phyloP scores from a whole-genome alignment of 37 sponge, comb jelly and placozoan species.

The Petrosia ficiformis region DNA sequence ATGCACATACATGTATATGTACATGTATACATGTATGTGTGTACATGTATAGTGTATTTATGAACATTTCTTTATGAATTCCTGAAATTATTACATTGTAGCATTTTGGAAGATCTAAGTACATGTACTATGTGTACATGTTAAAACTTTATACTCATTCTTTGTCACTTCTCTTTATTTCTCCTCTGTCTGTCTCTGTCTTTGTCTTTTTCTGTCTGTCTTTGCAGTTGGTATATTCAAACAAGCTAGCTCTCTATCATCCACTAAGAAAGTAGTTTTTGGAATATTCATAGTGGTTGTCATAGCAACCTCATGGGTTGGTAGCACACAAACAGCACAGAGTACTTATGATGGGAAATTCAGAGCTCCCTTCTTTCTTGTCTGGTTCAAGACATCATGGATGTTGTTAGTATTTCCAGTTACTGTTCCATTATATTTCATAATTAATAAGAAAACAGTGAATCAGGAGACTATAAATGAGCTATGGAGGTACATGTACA shows the following conservation, averaged over 20 bases:
- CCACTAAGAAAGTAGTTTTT: slow-evolving; percentile 37
- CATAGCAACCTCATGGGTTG: slow-evolving; percentile 85
- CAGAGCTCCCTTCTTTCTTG: slow-evolving; percentile 73
- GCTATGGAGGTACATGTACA: slow-evolving; percentile 62
- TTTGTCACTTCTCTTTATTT: too few relatives aligned
- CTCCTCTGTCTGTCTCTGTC: too few relatives aligned
- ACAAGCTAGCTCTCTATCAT: slow-evolving; percentile 9
- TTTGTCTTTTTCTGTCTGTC: too few relatives aligned
- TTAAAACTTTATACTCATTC: too few relatives aligned
- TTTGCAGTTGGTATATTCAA: too few relatives aligned
- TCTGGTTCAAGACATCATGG: slow-evolving; percentile 82
- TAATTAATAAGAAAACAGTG: not conserved
- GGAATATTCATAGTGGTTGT: slow-evolving; percentile 77
- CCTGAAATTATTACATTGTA: too few relatives aligned
- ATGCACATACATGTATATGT: too few relatives aligned
- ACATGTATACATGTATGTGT: too few relatives aligned
- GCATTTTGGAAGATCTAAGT: too few relatives aligned
- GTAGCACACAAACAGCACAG: slow-evolving; percentile 77
- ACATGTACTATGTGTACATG: too few relatives aligned
- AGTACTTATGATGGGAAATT: slow-evolving; percentile 53
- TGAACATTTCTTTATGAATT: too few relatives aligned
- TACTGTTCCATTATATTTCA: slow-evolving; percentile 35
- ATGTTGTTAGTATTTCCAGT: slow-evolving; percentile 73
- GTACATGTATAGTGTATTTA: too few relatives aligned
- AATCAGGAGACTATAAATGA: not conserved